These are phyloP conservation scores for Festucalex cinctus DNA, from an alignment of 2,113 vertebrate species.

Conservation along the genomic window DNA sequence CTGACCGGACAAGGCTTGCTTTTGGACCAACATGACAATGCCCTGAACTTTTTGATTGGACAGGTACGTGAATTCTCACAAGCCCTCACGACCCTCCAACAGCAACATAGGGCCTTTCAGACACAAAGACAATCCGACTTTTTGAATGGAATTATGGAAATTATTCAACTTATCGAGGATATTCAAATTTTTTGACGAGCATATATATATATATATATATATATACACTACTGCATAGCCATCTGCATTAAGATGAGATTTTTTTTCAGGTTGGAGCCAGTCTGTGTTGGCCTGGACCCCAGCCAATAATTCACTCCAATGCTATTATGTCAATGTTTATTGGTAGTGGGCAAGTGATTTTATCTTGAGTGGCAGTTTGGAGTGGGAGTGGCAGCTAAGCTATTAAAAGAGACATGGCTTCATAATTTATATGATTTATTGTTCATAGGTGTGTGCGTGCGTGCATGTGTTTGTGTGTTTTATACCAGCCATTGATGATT, in stretches of 20 bases:
- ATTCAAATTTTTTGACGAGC: too few species aligned
- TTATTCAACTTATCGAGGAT: too few species aligned
- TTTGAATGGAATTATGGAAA: too few species aligned
- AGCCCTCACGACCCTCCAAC: too few species aligned
- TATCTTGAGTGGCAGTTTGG: conserved; percentile 43
- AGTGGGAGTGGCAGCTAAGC: conserved; percentile 20
- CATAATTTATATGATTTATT: conserved; percentile 29
- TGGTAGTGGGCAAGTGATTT: conserved; percentile 23
- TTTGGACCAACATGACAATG: too few species aligned
- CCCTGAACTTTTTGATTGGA: too few species aligned
- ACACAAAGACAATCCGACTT: too few species aligned
- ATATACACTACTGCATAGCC: not conserved
- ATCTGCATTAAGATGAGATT: not conserved
- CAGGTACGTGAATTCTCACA: too few species aligned
- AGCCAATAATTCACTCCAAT: conserved; percentile 34
- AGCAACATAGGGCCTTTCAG: too few species aligned
- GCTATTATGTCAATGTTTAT: conserved; percentile 29
- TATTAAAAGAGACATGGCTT: conserved; percentile 23
- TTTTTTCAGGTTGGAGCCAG: conserved; percentile 41
- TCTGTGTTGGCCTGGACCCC: conserved; percentile 32
- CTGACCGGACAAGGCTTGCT: too few species aligned
- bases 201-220: too few species aligned
- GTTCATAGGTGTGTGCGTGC: not conserved
- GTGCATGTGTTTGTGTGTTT: not conserved
- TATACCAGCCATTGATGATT: not conserved